Base-by-base conservation (phyloP, 2,797 vertebrate species). In the Carapus acus region DNA sequence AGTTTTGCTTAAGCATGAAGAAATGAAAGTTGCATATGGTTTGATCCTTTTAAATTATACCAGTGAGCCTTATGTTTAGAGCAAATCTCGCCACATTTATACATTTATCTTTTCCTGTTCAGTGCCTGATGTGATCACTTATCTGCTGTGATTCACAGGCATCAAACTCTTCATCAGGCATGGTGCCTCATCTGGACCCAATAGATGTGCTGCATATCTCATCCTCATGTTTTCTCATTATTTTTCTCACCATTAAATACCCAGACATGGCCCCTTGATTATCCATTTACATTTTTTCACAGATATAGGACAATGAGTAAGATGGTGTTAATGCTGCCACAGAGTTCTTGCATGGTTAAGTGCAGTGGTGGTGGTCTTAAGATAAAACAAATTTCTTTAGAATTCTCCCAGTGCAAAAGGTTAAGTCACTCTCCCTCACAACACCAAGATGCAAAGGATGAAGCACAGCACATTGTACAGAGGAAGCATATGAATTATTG, bases 121-220 rank as follows among this genome's bases (percentile, higher is more conserved):
- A 6, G 43, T 27, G 56, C 59, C 65, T 44, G 27, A 53, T 72
- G 74, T 82, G 80, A 80, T 87, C 83, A 85, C 87, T 87, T 82
- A 87, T 78, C 71, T 68, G 73, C 84, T 86, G 85, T 81, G 87
- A 86, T 86, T 82, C n/a, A n/a, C n/a, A n/a, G n/a, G n/a, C n/a
- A n/a, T n/a, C n/a, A n/a, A n/a, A n/a, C n/a, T n/a, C n/a, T n/a
- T n/a, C n/a, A n/a, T n/a, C n/a, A n/a, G n/a, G n/a, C n/a, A n/a
- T n/a, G n/a, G n/a, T n/a, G n/a, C n/a, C n/a, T n/a, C n/a, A n/a
- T n/a, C n/a, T n/a, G n/a, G n/a, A n/a, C n/a, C n/a, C n/a, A n/a
- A n/a, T n/a, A n/a, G n/a, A n/a, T n/a, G n/a, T n/a, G n/a, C n/a
- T n/a, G n/a, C n/a, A n/a, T n/a, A n/a, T n/a, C n/a, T n/a, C n/a